Evolutionary conservation across 2,888 invertebrate species (phyloP).

Genomic region (Cactoblastis cactorum): DNA sequence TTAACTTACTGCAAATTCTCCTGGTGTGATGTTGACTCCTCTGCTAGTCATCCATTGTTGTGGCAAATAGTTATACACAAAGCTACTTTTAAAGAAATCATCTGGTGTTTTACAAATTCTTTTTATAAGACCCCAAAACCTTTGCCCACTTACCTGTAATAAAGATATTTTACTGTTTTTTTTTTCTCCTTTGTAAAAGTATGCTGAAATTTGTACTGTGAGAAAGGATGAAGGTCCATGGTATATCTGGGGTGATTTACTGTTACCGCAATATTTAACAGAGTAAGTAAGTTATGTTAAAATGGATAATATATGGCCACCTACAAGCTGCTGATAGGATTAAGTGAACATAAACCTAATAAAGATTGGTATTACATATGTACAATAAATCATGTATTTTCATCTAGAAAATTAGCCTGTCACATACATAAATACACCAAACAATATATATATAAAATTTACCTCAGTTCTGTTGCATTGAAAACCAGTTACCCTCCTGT

Average conservation of each 20-base stretch:
- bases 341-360: too few relatives aligned
- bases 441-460: conserved; percentile 1
- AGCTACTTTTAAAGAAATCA: conserved; percentile 87
- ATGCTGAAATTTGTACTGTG: neutral
- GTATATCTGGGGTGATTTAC: too few relatives aligned
- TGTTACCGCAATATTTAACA: too few relatives aligned
- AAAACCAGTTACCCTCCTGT: conserved; percentile 87
- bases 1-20: conserved; percentile 84
- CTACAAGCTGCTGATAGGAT: too few relatives aligned
- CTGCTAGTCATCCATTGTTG: conserved; percentile 87
- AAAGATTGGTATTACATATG: too few relatives aligned
- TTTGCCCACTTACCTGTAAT: conserved; percentile 64
- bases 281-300: too few relatives aligned
- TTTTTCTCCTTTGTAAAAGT: neutral
- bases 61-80: conserved; percentile 94
- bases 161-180: neutral
- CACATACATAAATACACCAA: too few relatives aligned
- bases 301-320: too few relatives aligned
- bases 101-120: conserved; percentile 85
- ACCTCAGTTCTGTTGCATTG: conserved; percentile 67
- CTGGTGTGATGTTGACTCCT: conserved; percentile 92
- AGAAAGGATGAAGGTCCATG: too few relatives aligned
- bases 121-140: conserved; percentile 90
- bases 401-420: too few relatives aligned
- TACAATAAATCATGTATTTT: too few relatives aligned